phyloP scores from a whole-genome alignment of 2,113 vertebrate species.

The Grus americana region DNA sequence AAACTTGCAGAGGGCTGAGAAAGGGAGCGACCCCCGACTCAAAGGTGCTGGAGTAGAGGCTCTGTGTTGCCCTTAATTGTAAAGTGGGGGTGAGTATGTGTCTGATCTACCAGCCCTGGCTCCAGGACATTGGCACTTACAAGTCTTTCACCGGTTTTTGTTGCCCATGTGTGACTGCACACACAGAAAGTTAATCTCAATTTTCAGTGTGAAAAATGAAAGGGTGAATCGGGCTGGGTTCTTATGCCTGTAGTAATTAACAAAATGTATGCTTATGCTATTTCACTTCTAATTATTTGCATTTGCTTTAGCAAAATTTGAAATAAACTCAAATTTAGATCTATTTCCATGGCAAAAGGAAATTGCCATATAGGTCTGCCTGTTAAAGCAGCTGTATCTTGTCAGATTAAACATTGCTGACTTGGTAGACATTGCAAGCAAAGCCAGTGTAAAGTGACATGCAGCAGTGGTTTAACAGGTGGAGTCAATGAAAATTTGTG shows the following conservation, averaged over 20 bases:
- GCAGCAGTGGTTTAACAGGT: neutral
- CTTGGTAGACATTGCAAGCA: accelerated
- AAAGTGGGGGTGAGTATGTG: accelerated
- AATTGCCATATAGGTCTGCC: accelerated
- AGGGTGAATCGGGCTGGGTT: neutral
- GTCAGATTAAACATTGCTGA: neutral
- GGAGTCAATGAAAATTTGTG: neutral
- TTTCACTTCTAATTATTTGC: neutral
- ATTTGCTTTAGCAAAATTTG: neutral
- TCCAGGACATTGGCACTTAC: accelerated
- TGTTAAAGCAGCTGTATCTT: neutral
- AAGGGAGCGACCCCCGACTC: neutral
- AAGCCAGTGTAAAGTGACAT: neutral
- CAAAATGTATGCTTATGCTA: neutral
- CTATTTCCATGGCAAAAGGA: neutral
- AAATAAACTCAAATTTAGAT: neutral
- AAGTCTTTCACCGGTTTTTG: neutral
- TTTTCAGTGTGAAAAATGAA: neutral
- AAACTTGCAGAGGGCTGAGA: accelerated
- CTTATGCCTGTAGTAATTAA: neutral
- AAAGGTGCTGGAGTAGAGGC: accelerated
- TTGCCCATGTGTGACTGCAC: accelerated
- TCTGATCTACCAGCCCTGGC: neutral
- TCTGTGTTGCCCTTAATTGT: accelerated
- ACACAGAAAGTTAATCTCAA: neutral